phyloP scores from a whole-genome alignment of 2,797 vertebrate species.

The Danio choprae region DNA sequence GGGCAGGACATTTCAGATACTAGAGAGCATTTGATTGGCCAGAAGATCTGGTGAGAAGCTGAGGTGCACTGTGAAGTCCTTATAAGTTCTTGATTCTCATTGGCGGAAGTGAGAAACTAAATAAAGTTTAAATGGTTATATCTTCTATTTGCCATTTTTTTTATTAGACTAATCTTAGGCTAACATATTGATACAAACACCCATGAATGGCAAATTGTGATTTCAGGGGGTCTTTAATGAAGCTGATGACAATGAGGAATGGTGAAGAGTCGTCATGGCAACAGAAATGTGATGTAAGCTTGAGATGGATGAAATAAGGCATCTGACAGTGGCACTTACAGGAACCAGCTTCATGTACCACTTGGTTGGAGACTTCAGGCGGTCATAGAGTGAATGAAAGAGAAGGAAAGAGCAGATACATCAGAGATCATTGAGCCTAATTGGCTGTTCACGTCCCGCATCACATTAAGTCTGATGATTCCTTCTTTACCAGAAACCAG shows the following conservation, averaged over 20 bases:
- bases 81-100: too few species aligned
- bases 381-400: slow-evolving; percentile 59
- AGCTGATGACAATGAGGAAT: slow-evolving; percentile 3
- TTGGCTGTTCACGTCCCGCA: slow-evolving; percentile 4
- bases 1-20: too few species aligned
- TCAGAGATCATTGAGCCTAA: slow-evolving; percentile 6
- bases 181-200: too few species aligned
- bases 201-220: too few species aligned
- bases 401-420: slow-evolving; percentile 8
- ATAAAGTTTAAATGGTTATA: too few species aligned
- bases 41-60: too few species aligned
- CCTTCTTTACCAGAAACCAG: not conserved
- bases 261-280: slow-evolving; percentile 12
- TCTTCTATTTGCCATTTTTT: too few species aligned
- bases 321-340: slow-evolving; percentile 86
- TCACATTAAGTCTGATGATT: not conserved
- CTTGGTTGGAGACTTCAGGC: slow-evolving; percentile 98
- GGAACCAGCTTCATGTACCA: slow-evolving; percentile 99
- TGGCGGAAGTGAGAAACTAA: too few species aligned
- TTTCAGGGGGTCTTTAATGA: not conserved
- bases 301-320: not conserved
- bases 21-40: too few species aligned
- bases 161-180: too few species aligned
- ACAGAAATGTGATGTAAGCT: slow-evolving; percentile 31
- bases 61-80: too few species aligned